Evolutionary conservation across 2,113 vertebrate genomes (phyloP).

Genomic region (Lophius piscatorius): DNA sequence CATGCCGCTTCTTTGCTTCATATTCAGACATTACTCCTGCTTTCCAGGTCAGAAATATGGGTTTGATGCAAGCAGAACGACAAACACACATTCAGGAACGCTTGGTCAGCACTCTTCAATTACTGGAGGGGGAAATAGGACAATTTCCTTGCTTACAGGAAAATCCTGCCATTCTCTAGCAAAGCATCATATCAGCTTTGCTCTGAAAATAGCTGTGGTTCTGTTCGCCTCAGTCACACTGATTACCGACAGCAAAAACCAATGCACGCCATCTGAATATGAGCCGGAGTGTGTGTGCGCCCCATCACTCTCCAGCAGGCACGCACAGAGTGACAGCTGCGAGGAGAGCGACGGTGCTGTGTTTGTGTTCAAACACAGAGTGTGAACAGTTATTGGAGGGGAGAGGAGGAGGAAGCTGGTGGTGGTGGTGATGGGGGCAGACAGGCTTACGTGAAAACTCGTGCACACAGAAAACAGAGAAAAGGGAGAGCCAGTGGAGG

Average conservation of each 20-base stretch:
- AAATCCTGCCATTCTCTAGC: constrained; percentile 78
- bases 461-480: constrained; percentile 19
- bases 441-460: constrained; percentile 60
- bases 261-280: constrained; percentile 26
- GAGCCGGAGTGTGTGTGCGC: constrained; percentile 1
- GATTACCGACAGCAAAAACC: constrained; percentile 45
- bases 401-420: constrained; percentile 52
- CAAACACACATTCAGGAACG: constrained; percentile 47
- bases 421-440: no score
- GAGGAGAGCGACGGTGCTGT: constrained; percentile 49
- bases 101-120: constrained; percentile 75
- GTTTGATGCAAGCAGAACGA: constrained; percentile 29
- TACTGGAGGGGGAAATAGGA: constrained; percentile 62
- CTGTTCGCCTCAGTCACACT: constrained; percentile 13
- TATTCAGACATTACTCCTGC: constrained; percentile 33
- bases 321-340: constrained; percentile 56
- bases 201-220: constrained; percentile 42
- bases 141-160: constrained; percentile 68
- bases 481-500: constrained; percentile 42
- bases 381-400: constrained; percentile 70
- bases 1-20: constrained; percentile 26
- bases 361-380: constrained; percentile 74
- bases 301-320: constrained; percentile 26
- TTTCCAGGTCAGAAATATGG: constrained; percentile 45
- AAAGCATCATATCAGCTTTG: constrained; percentile 51